Evolutionary conservation across 1,140 invertebrate species (phyloP).

Genomic region (Bombus soroeensis): DNA sequence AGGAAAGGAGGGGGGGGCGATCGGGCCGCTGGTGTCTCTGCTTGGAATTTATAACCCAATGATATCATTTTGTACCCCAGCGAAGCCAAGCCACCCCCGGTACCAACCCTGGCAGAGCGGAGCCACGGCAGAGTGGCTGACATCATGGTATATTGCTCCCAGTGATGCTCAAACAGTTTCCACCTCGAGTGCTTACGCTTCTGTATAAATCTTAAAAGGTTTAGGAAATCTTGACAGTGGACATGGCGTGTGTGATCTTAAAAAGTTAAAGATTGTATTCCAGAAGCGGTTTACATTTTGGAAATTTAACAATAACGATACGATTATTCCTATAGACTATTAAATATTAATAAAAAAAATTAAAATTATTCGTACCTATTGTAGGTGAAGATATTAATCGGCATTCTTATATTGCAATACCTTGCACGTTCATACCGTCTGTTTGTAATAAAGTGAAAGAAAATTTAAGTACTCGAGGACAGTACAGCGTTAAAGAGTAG

Average conservation of each 20-base stretch:
- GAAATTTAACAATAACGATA: background rate
- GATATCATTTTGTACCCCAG: constrained; percentile 82
- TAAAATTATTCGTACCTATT: background rate
- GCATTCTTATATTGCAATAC: too few relatives aligned
- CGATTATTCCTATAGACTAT: too few relatives aligned
- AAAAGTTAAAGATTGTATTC: background rate
- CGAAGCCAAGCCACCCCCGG: constrained; percentile 75
- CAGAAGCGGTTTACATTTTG: background rate
- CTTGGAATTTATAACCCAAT: constrained; percentile 82
- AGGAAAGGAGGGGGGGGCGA: constrained; percentile 63
- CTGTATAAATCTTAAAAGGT: constrained; percentile 72
- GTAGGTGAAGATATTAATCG: background rate
- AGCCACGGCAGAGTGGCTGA: constrained; percentile 77
- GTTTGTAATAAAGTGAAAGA: background rate
- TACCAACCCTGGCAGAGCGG: constrained; percentile 63
- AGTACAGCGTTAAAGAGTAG: constrained; percentile 24
- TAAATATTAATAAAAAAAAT: background rate
- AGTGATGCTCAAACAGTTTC: constrained; percentile 79
- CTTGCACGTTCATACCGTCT: too few relatives aligned
- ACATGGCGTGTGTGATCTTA: background rate
- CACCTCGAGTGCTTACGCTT: constrained; percentile 57
- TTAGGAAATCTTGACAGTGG: constrained; percentile 56
- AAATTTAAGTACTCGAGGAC: background rate
- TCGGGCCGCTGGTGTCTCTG: constrained; percentile 78
- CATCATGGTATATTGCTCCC: constrained; percentile 80